These are phyloP conservation scores for Exephanes ischioxanthus DNA, from an alignment of 2,888 invertebrate species.

Conservation along the genomic window DNA sequence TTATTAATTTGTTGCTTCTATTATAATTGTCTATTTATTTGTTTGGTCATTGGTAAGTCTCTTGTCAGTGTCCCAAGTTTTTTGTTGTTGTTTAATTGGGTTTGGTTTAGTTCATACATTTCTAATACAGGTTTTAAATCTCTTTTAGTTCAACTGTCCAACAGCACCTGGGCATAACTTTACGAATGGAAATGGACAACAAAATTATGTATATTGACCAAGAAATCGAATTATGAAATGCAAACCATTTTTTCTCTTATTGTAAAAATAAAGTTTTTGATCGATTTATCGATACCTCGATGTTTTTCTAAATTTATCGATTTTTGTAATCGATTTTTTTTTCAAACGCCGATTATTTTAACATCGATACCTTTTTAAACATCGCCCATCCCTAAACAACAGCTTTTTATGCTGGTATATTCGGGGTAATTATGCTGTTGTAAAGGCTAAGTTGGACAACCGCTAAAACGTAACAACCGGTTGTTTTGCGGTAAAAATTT, in stretches of 20 bases:
- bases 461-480: too few species aligned
- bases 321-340: constrained; percentile 12
- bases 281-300: constrained; percentile 14
- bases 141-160: constrained; percentile 29
- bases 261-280: constrained; percentile 19
- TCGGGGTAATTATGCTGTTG: too few species aligned
- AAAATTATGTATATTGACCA: constrained; percentile 5
- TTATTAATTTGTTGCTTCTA: constrained; percentile 10
- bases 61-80: constrained; percentile 6
- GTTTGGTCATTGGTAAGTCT: constrained; percentile 6
- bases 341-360: constrained; percentile 14
- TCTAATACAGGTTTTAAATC: constrained; percentile 20
- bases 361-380: constrained; percentile 13
- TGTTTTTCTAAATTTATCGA: constrained; percentile 9
- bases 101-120: constrained; percentile 6
- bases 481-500: too few species aligned
- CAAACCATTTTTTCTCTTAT: background rate
- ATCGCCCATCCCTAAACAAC: background rate
- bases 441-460: too few species aligned
- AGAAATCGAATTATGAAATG: background rate
- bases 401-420: too few species aligned
- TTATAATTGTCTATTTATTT: constrained; percentile 9
- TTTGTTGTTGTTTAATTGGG: constrained; percentile 12
- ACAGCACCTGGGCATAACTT: constrained; percentile 25
- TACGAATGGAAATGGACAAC: constrained; percentile 21